A percentile compares a stretch with the other conserved stretches of the same genome.
These are phyloP conservation scores for Aculops lycopersici DNA, from an alignment of 1,140 invertebrate genomes.

Conservation along the genomic window DNA sequence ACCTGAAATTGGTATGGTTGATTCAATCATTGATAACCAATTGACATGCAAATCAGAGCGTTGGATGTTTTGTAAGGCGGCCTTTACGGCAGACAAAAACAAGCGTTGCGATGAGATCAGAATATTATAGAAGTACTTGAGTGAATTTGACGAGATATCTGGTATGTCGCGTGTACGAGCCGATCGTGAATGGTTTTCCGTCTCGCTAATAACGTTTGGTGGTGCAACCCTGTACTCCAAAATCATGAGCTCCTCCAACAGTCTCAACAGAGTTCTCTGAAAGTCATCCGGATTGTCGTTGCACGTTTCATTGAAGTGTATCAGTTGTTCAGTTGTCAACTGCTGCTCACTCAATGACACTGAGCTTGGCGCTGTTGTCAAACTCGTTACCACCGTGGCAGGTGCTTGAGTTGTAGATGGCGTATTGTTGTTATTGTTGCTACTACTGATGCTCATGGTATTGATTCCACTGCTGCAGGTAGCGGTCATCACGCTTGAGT, in stretches of 20 bases:
- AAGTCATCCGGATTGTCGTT: slow-evolving; percentile 9
- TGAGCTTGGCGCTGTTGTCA: neutral
- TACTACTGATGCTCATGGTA: neutral
- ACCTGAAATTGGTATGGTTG: slow-evolving; percentile 36
- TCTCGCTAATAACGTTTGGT: neutral
- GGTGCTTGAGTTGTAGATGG: neutral
- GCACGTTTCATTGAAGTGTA: slow-evolving; percentile 39
- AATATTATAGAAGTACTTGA: slow-evolving; percentile 13
- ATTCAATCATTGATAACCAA: slow-evolving; percentile 43
- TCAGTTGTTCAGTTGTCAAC: slow-evolving; percentile 40
- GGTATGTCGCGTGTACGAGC: slow-evolving; percentile 5
- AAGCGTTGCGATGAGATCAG: slow-evolving; percentile 46
- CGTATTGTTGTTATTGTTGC: slow-evolving; percentile 2
- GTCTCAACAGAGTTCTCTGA: slow-evolving; percentile 8
- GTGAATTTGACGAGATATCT: slow-evolving; percentile 6
- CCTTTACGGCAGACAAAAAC: slow-evolving; percentile 45
- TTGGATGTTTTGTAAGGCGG: slow-evolving; percentile 27
- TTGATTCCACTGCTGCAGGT: slow-evolving; percentile 1
- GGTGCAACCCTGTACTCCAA: slow-evolving; percentile 5
- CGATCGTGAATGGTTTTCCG: slow-evolving; percentile 4
- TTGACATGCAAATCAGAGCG: slow-evolving; percentile 34
- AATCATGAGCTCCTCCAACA: slow-evolving; percentile 9
- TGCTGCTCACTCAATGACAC: neutral
- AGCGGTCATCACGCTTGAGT: neutral
- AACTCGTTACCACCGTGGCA: no score